phyloP scores from a whole-genome alignment of 1,140 invertebrate genomes.

The Pseudoatta argentina region DNA sequence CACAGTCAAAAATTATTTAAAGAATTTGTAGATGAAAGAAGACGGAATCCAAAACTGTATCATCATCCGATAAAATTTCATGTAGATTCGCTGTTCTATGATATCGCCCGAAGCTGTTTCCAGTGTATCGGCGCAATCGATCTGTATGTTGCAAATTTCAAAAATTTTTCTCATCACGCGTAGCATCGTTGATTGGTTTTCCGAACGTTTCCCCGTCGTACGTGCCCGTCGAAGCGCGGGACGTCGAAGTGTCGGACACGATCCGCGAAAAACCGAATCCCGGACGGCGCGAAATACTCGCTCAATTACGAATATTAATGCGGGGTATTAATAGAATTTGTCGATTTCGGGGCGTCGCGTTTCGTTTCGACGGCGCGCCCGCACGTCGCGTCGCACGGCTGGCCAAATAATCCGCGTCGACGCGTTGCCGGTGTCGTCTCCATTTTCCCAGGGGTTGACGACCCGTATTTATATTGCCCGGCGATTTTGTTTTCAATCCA shows the following conservation, averaged over 20 bases:
- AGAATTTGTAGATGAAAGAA: neutral
- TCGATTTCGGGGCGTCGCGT: constrained; percentile 45
- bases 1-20: neutral
- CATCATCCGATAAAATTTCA: constrained; percentile 8
- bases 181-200: constrained; percentile 44
- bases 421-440: constrained; percentile 48
- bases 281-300: constrained; percentile 23
- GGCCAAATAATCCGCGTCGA: constrained; percentile 50
- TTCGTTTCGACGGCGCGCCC: constrained; percentile 35
- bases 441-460: constrained; percentile 34
- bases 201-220: neutral
- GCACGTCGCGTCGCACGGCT: constrained; percentile 19
- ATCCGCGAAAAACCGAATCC: constrained; percentile 39
- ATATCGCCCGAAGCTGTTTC: constrained; percentile 23
- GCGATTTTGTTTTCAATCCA: constrained; percentile 30
- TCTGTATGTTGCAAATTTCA: constrained; percentile 25
- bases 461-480: constrained; percentile 50
- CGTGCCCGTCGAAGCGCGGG: neutral
- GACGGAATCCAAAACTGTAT: neutral
- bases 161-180: constrained; percentile 47
- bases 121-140: constrained; percentile 30
- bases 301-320: constrained; percentile 68
- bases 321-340: constrained; percentile 64
- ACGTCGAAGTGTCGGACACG: neutral
- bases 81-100: neutral